A percentile compares a stretch with the other conserved stretches of the same genome.
Evolutionary conservation across 2,797 vertebrate genomes (phyloP).

Genomic region (Cryptoprocta ferox): DNA sequence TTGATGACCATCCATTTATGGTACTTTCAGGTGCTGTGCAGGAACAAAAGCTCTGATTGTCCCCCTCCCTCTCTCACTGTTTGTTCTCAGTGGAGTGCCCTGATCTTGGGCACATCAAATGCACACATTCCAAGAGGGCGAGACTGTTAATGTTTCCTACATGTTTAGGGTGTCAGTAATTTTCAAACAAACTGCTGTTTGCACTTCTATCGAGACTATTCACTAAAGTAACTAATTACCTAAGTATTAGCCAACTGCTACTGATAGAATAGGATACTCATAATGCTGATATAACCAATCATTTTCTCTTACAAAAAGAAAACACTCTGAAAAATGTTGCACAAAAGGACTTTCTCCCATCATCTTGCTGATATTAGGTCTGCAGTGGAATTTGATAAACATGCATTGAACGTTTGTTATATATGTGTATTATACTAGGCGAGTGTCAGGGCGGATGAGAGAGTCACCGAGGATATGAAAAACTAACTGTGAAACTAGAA

Average conservation of each 20-base stretch:
- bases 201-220: not conserved
- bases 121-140: slow-evolving; percentile 37
- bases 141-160: slow-evolving; percentile 1
- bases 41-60: not conserved
- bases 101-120: slow-evolving; percentile 20
- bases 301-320: slow-evolving; percentile 4
- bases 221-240: not conserved
- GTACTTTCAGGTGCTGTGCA: not conserved
- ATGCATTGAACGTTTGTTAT: not conserved
- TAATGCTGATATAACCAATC: not conserved
- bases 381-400: not conserved
- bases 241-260: not conserved
- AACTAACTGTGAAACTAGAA: not conserved
- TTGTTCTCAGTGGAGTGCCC: not conserved
- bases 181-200: slow-evolving; percentile 1
- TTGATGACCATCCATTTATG: not conserved
- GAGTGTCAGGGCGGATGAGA: not conserved
- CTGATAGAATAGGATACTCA: not conserved
- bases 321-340: not conserved
- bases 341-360: not conserved
- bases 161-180: not conserved
- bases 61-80: not conserved
- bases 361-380: not conserved
- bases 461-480: not conserved
- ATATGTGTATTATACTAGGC: not conserved